These are phyloP conservation scores for Phaethornis superciliosus DNA, from an alignment of 2,113 vertebrate species.

Conservation along the genomic window DNA sequence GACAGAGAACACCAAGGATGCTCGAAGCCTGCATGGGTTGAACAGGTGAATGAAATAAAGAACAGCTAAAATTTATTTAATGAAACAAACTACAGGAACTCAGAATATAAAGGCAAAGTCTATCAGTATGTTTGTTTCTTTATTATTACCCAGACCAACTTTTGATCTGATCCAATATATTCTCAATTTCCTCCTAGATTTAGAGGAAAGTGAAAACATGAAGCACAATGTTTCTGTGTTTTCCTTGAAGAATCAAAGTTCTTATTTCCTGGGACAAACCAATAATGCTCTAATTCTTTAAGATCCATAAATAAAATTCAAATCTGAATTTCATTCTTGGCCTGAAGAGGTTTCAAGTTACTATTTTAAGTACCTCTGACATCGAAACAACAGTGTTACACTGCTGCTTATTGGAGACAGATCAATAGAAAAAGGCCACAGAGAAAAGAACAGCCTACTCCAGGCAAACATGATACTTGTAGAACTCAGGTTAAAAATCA, in stretches of 20 bases:
- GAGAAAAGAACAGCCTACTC: not conserved
- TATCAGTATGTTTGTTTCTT: not conserved
- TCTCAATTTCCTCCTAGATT: not conserved
- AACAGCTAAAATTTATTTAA: not conserved
- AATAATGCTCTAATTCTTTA: not conserved
- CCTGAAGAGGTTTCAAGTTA: not conserved
- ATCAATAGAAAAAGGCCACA: not conserved
- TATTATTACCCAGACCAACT: not conserved
- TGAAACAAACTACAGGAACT: not conserved
- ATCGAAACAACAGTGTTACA: not conserved
- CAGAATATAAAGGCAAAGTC: not conserved
- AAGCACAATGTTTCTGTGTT: not conserved
- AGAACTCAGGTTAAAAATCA: not conserved
- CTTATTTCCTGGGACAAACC: not conserved
- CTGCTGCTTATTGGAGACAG: not conserved
- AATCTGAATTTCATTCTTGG: not conserved
- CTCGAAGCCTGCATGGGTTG: not conserved
- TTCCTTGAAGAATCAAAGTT: not conserved
- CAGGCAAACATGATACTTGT: not conserved
- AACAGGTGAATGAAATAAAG: not conserved
- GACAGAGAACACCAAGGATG: not conserved
- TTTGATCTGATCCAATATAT: not conserved
- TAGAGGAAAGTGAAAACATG: not conserved
- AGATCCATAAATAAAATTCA: not conserved
- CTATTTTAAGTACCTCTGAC: not conserved